Evolutionary conservation across 2,888 invertebrate species (phyloP).

Genomic region (Lasioglossum marginatum): DNA sequence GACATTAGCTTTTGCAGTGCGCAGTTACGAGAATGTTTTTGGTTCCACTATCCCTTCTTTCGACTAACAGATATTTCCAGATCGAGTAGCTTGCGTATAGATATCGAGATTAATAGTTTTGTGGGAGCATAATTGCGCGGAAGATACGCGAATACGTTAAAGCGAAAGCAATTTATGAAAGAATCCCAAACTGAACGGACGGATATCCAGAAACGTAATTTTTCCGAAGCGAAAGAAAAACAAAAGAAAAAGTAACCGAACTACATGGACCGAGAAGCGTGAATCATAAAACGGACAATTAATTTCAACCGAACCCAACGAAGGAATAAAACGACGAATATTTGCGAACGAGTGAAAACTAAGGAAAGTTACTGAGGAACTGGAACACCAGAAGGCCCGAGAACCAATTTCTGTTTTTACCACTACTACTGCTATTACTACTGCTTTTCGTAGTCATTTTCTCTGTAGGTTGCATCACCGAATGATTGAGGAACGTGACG

Average conservation of each 20-base stretch:
- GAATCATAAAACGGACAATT: not conserved
- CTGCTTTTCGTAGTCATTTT: slow-evolving; percentile 27
- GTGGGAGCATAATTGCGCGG: not conserved
- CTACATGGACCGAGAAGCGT: not conserved
- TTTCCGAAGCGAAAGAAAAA: not conserved
- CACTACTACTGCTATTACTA: slow-evolving; percentile 35
- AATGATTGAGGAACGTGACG: not conserved
- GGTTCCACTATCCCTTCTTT: slow-evolving; percentile 18
- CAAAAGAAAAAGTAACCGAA: not conserved
- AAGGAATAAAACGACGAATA: slow-evolving; percentile 7
- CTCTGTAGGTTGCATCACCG: slow-evolving; percentile 33
- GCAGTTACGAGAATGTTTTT: slow-evolving; percentile 4
- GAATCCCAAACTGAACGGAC: not conserved
- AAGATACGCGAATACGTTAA: not conserved
- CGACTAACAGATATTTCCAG: not conserved
- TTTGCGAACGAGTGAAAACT: not conserved
- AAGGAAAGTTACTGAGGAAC: slow-evolving; percentile 57
- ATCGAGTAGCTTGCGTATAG: slow-evolving; percentile 27
- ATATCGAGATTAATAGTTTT: slow-evolving; percentile 6
- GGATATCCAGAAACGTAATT: not conserved
- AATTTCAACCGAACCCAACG: slow-evolving; percentile 1
- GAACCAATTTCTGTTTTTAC: slow-evolving; percentile 55
- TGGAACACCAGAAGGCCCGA: slow-evolving; percentile 74
- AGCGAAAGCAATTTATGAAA: not conserved
- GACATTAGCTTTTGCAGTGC: not conserved